Evolutionary conservation across 2,113 vertebrate genomes (phyloP), one percentile per base, ranked within the genome.

Genomic region (Morphnarchus princeps): DNA sequence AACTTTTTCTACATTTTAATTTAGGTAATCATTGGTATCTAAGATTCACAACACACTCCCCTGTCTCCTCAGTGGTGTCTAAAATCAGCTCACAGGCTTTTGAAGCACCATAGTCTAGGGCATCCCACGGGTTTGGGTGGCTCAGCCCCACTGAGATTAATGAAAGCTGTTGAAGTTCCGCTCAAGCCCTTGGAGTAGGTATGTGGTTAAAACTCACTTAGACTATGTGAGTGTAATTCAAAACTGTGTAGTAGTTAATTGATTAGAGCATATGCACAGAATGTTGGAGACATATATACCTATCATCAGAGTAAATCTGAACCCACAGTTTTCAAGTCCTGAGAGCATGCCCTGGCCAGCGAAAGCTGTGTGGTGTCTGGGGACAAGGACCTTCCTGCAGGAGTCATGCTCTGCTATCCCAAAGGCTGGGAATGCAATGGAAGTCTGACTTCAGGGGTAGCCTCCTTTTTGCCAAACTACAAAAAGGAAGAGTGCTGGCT

Each of bases 341-440:
- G 24, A 57, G 43, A 83, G 14, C 20, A 12, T 0, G 0, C 6
- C 31, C 70, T 55, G 58, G 80, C 63, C 57, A 63, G 4, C 0
- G 1, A 47, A 78, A 90, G 13, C 36, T 29, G 9, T 70, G 26
- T 32, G 42, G 13, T 86, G 36, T 50, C 47, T 57, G 29, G 36
- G 16, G 16, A 34, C 55, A 82, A 57, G 34, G 13, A 63, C 14
- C 17, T 73, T 79, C 34, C 49, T 82, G 26, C 26, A 47, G 38
- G 14, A 69, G 34, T 69, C 0, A 2, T 34, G 22, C 19, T 93
- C 42, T 86, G 59, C 52, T 13, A 31, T 12, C 11, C 25, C 1
- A 4, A 67, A 69, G 29, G 34, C 59, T 58, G 42, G 29, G 34
- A 87, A 42, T 43, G 22, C 26, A 52, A 78, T 45, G 16, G 17